These are phyloP conservation scores for Colossoma macropomum DNA, from an alignment of 2,113 vertebrate species.

Conservation along the genomic window DNA sequence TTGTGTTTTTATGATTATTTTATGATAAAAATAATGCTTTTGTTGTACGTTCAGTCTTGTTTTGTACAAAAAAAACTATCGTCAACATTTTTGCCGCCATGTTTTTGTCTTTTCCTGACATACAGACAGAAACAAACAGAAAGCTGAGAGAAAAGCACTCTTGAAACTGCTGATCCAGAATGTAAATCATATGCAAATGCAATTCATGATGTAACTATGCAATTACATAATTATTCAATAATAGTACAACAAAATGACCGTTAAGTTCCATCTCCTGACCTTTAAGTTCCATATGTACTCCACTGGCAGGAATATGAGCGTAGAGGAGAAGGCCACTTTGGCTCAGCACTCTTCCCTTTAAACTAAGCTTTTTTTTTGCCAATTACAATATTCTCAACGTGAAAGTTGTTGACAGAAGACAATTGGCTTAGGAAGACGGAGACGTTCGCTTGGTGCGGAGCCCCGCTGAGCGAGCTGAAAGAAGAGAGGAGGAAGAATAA, in stretches of 20 bases:
- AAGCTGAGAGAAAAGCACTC: background rate
- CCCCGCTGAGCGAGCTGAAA: background rate
- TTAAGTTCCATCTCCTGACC: background rate
- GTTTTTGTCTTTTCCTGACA: too few species aligned
- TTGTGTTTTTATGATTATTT: too few species aligned
- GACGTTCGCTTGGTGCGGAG: background rate
- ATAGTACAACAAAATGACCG: background rate
- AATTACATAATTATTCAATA: background rate
- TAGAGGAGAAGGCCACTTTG: background rate
- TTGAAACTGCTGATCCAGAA: background rate
- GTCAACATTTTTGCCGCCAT: too few species aligned
- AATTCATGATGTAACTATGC: too few species aligned
- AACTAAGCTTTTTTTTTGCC: background rate
- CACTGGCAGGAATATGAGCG: background rate
- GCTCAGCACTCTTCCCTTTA: background rate
- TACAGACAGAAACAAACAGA: background rate
- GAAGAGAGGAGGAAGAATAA: background rate
- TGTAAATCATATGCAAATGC: background rate
- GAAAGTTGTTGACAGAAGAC: slow-evolving; percentile 9
- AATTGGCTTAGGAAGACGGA: background rate
- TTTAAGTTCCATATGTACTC: background rate
- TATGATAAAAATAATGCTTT: too few species aligned
- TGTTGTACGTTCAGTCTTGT: too few species aligned
- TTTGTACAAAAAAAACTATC: too few species aligned
- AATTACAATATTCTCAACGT: background rate